phyloP scores from a whole-genome alignment of 2,888 invertebrate species.

The Loripinus fragilis region DNA sequence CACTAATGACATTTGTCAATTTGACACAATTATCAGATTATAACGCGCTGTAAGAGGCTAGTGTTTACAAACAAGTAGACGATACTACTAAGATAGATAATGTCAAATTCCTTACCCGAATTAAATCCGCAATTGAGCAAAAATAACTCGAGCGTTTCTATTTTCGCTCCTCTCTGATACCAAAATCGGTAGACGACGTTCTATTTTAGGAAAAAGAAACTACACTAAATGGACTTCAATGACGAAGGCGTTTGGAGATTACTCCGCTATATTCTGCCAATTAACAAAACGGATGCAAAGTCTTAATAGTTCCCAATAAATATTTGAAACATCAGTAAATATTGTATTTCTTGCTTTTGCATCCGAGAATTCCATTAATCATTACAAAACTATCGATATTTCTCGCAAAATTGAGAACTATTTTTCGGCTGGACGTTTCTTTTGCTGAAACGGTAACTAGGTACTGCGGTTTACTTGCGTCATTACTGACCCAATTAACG shows the following conservation, averaged over 20 bases:
- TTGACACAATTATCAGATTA: not conserved
- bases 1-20: not conserved
- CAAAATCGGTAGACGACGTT: constrained; percentile 52
- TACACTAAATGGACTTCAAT: constrained; percentile 24
- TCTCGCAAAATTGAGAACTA: not conserved
- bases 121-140: constrained; percentile 62
- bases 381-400: no score
- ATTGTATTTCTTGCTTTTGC: no score
- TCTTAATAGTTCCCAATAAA: no score
- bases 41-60: not conserved
- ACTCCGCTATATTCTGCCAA: constrained; percentile 26
- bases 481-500: constrained; percentile 59
- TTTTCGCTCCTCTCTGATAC: constrained; percentile 61
- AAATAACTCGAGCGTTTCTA: constrained; percentile 62
- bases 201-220: constrained; percentile 61
- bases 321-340: no score
- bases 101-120: constrained; percentile 63
- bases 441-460: constrained; percentile 45
- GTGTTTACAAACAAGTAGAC: constrained; percentile 17
- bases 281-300: not conserved
- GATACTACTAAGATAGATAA: constrained; percentile 49
- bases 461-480: constrained; percentile 56
- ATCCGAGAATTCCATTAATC: no score
- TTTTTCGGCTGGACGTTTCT: not conserved
- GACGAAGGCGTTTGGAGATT: constrained; percentile 43